A percentile compares a stretch with the other conserved stretches of the same genome.
Evolutionary conservation across 2,797 vertebrate species (phyloP).

Genomic region (Micromesistius poutassou): DNA sequence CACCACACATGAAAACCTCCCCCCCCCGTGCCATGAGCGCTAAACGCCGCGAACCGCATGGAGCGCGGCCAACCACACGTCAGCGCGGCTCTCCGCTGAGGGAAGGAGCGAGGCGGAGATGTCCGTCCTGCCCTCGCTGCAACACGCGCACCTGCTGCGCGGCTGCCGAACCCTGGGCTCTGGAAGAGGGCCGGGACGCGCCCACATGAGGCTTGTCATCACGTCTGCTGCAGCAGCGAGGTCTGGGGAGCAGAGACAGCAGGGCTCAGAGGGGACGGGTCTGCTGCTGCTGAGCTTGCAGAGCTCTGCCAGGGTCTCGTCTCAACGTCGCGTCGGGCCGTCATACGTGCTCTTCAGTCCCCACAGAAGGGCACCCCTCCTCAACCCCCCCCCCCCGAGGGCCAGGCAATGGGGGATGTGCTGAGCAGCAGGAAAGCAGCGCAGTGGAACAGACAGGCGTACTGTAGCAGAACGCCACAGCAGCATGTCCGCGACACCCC

Average conservation of each 20-base stretch:
- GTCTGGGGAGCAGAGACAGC: slow-evolving; percentile 41
- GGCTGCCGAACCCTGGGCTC: slow-evolving; percentile 25
- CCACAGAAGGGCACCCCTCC: not conserved
- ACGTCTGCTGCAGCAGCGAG: slow-evolving; percentile 34
- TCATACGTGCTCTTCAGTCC: slow-evolving; percentile 47
- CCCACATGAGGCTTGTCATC: slow-evolving; percentile 6
- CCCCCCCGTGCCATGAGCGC: slow-evolving; percentile 28
- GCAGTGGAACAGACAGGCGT: slow-evolving; percentile 65
- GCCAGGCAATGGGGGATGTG: slow-evolving; percentile 55
- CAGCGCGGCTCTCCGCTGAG: slow-evolving; percentile 65
- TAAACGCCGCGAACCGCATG: slow-evolving; percentile 66
- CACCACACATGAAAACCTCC: not conserved
- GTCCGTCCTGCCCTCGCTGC: slow-evolving; percentile 66
- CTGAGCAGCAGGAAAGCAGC: slow-evolving; percentile 70
- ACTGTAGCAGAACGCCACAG: slow-evolving; percentile 35
- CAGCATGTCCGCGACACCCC: not conserved
- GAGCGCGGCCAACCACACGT: no score
- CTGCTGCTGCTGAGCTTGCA: slow-evolving; percentile 52
- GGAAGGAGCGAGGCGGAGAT: slow-evolving; percentile 47
- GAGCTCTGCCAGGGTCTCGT: slow-evolving; percentile 46
- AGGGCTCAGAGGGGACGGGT: slow-evolving; percentile 48
- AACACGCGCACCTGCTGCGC: slow-evolving; percentile 62
- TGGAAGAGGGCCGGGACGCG: slow-evolving; percentile 7
- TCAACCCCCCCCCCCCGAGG: slow-evolving; percentile 31
- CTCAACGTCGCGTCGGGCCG: slow-evolving; percentile 55